These are phyloP conservation scores for Trichomalopsis sarcophagae DNA, from an alignment of 1,140 invertebrate genomes.

Conservation along the genomic window DNA sequence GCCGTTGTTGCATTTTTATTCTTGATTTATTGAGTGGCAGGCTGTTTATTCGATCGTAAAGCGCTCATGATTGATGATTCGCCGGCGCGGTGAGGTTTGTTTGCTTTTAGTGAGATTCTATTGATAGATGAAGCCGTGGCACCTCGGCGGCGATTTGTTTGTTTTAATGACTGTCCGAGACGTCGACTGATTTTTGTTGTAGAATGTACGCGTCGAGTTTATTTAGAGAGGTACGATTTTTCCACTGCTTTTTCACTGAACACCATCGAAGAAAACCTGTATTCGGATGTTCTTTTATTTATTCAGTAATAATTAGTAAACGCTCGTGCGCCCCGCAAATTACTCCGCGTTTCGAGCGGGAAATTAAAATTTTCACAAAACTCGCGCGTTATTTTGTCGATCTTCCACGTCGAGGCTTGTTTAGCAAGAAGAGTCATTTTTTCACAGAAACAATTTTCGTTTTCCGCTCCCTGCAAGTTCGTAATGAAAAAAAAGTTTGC, in stretches of 20 bases:
- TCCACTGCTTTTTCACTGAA: too few species aligned
- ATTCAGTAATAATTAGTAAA: not conserved
- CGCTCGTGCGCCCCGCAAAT: not conserved
- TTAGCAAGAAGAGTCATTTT: not conserved
- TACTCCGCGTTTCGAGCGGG: too few species aligned
- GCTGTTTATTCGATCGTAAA: constrained; percentile 29
- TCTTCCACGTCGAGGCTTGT: not conserved
- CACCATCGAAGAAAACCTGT: too few species aligned
- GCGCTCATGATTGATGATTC: not conserved
- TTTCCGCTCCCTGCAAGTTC: not conserved
- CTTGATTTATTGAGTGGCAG: constrained; percentile 7
- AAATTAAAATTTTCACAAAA: too few species aligned
- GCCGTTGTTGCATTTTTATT: constrained; percentile 19
- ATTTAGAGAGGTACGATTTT: not conserved
- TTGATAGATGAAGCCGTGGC: not conserved
- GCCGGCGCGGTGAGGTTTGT: not conserved
- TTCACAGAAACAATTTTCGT: too few species aligned
- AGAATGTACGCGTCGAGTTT: not conserved
- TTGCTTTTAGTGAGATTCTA: not conserved
- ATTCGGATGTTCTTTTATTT: too few species aligned
- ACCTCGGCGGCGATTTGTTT: not conserved
- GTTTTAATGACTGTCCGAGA: not conserved
- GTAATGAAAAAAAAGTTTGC: too few species aligned
- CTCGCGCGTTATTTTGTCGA: too few species aligned
- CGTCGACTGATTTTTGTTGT: not conserved